phyloP scores from a whole-genome alignment of 1,140 invertebrate genomes.

The Philotrypesis tridentata region DNA sequence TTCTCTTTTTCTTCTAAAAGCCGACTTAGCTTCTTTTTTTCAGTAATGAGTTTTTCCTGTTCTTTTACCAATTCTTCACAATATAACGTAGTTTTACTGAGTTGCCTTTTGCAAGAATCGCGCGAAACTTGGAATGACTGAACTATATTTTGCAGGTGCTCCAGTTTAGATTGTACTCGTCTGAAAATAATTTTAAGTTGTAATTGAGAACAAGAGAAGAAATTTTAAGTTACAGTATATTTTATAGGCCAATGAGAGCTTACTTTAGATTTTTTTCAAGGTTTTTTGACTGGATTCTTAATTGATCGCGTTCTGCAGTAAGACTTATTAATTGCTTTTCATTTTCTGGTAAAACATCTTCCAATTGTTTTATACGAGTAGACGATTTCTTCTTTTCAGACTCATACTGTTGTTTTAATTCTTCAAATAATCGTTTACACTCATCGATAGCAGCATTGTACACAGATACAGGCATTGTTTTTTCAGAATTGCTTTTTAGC shows the following conservation, averaged over 20 bases:
- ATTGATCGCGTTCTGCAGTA: conserved; percentile 71
- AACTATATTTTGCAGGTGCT: conserved; percentile 69
- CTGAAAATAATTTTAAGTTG: conserved; percentile 62
- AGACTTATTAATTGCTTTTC: conserved; percentile 67
- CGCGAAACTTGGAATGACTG: conserved; percentile 73
- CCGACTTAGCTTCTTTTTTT: conserved; percentile 73
- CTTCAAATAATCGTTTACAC: conserved; percentile 78
- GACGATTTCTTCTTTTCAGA: conserved; percentile 73
- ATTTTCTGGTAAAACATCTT: conserved; percentile 68
- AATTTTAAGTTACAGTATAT: neutral
- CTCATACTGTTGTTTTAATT: conserved; percentile 78
- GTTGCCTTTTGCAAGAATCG: conserved; percentile 74
- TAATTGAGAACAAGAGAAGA: neutral
- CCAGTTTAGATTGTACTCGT: conserved; percentile 70
- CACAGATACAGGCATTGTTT: conserved; percentile 74
- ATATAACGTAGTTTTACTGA: conserved; percentile 75
- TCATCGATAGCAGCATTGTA: conserved; percentile 77
- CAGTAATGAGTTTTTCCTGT: conserved; percentile 73
- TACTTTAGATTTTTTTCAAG: conserved; percentile 74
- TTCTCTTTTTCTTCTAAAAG: conserved; percentile 72
- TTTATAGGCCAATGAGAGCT: conserved; percentile 41
- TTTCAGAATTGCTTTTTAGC: conserved; percentile 72
- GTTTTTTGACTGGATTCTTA: conserved; percentile 68
- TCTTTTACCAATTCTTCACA: conserved; percentile 75
- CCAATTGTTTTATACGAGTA: conserved; percentile 66